Conservation (phyloP, 2,113 vertebrate genomes). For the Condylura cristata region DNA sequence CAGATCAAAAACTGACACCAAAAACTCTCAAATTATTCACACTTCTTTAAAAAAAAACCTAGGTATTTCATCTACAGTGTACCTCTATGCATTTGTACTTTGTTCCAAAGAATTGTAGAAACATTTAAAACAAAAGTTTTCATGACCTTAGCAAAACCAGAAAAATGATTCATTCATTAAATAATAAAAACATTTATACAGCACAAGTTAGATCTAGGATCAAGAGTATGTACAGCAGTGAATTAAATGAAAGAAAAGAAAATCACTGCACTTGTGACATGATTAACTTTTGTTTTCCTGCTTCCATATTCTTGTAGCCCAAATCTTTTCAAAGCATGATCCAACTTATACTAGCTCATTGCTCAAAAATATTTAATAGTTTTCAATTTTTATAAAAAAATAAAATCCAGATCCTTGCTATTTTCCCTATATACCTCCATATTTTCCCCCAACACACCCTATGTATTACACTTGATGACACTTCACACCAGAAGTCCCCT, state of each 20-base stretch:
- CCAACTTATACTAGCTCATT: conserved; percentile 10
- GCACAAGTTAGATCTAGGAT: neutral
- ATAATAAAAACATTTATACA: neutral
- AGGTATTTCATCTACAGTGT: neutral
- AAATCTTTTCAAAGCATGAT: neutral
- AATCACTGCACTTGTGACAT: neutral
- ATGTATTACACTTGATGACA: neutral
- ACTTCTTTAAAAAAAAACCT: neutral
- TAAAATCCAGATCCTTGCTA: neutral
- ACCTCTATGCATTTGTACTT: neutral
- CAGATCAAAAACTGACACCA: neutral
- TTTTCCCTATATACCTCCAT: neutral
- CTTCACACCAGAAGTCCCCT: neutral
- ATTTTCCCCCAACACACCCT: neutral
- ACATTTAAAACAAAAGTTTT: conserved; percentile 30
- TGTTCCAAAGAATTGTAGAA: neutral
- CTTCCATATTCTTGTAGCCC: neutral
- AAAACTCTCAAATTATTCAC: neutral
- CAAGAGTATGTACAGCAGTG: neutral
- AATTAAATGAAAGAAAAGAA: neutral
- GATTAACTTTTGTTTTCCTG: neutral
- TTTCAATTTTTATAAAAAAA: neutral
- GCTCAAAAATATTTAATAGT: neutral
- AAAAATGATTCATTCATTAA: conserved; percentile 44
- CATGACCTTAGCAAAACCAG: neutral